Conservation (phyloP, 2,888 invertebrate genomes). For the Ophion obscuratus region DNA sequence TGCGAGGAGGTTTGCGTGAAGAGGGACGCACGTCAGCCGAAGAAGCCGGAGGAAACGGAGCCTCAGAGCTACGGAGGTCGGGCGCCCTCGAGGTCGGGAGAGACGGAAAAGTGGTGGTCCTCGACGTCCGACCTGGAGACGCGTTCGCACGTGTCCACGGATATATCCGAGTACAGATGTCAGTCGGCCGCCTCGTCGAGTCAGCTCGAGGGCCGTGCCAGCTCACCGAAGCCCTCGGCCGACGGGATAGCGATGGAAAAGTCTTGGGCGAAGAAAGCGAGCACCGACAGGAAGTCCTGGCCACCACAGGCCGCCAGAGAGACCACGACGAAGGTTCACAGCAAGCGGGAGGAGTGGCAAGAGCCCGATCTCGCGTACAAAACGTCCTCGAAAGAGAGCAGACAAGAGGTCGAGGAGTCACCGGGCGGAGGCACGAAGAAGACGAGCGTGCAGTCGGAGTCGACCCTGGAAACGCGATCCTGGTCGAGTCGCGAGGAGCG, state of each 20-base stretch:
- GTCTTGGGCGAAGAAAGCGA: conserved; percentile 87
- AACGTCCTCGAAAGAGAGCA: conserved; percentile 77
- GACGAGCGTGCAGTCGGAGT: conserved; percentile 80
- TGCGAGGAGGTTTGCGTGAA: conserved; percentile 74
- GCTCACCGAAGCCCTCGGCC: conserved; percentile 86
- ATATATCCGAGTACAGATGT: conserved; percentile 79
- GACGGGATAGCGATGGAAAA: conserved; percentile 89
- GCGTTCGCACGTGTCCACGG: conserved; percentile 79
- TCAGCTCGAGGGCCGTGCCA: conserved; percentile 74
- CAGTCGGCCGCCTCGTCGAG: conserved; percentile 77
- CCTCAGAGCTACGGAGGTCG: conserved; percentile 38
- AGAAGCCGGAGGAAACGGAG: conserved; percentile 64
- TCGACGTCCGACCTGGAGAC: conserved; percentile 78
- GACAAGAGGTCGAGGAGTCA: conserved; percentile 76
- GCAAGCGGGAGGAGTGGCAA: conserved; percentile 78
- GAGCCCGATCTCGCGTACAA: conserved; percentile 79
- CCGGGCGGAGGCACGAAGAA: conserved; percentile 79
- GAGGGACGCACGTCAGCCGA: conserved; percentile 73
- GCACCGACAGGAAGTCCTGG: conserved; percentile 85
- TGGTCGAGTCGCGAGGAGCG: conserved; percentile 79
- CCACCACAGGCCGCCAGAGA: conserved; percentile 81
- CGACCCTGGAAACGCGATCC: conserved; percentile 78
- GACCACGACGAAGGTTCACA: conserved; percentile 74
- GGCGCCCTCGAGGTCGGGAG: conserved; percentile 49
- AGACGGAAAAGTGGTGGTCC: conserved; percentile 73